A percentile compares a stretch with the other conserved stretches of the same genome.
phyloP scores from a whole-genome alignment of 92 coral and sea anemone genomes.

The Desmophyllum pertusum region DNA sequence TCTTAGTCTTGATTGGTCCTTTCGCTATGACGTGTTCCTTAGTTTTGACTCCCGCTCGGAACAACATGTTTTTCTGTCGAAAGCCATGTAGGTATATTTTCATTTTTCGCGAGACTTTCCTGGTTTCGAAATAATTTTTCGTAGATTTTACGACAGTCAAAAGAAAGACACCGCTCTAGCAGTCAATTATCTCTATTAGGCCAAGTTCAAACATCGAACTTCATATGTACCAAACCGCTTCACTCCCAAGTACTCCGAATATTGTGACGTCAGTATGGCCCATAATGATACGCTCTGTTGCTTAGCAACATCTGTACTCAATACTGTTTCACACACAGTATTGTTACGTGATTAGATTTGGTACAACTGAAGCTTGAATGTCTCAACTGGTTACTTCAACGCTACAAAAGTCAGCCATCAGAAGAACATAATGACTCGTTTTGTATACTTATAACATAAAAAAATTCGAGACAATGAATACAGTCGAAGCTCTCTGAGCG shows the following conservation, averaged over 20 bases:
- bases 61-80: too few relatives aligned
- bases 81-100: too few relatives aligned
- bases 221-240: neutral
- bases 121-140: too few relatives aligned
- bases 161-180: neutral
- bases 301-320: neutral
- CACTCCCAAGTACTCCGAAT: neutral
- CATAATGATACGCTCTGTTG: neutral
- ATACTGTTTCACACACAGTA: neutral
- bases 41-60: too few relatives aligned
- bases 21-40: too few relatives aligned
- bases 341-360: neutral
- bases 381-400: neutral
- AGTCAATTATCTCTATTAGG: neutral
- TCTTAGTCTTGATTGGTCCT: too few relatives aligned
- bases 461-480: too few relatives aligned
- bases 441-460: neutral
- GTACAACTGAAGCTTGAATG: neutral
- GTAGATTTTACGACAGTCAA: neutral
- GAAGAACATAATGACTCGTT: neutral
- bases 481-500: too few relatives aligned
- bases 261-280: neutral
- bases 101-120: too few relatives aligned
- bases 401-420: too few relatives aligned
- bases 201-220: neutral